Evolutionary conservation across 1,140 invertebrate species (phyloP), one percentile per base, ranked within the genome.

Genomic region (Eubasilissa regina): DNA sequence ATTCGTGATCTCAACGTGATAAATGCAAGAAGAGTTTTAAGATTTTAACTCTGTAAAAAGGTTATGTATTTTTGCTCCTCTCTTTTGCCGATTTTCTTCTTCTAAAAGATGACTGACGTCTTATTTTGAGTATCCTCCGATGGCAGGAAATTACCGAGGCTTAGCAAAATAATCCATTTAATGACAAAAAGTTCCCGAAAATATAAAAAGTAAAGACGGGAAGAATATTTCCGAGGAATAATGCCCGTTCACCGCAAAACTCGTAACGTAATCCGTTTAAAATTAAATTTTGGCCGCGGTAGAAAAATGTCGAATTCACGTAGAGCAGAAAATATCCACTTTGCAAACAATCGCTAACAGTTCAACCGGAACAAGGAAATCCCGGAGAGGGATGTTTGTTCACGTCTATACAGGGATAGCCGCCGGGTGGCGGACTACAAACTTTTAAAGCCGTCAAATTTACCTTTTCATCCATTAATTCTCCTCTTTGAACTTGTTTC

Each of bases 301-400:
- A 43, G 15, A 56, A 68, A 66, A 56, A 70, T 60, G 62, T 17
- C 58, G 48, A 70, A 77, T 70, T 78, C 66, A 66, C 60, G 45
- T 43, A 11, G 21, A 43, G 44, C 56, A 43, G 68, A 72, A 78
- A 78, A 78, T 78, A 78, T 60, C 77, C 55, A 73, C 55, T 78
- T 72, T 78, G 77, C 77, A 78, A 72, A 78, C 77, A 78, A 73
- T 78, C 44, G 68, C 77, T 43, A 73, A 21, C 64, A 13, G 68
- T 60, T 73, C 25, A 68, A 55, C 60, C 75, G 35, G 43, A 77
- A 66, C 10, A 62, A 19, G 19, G 64, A 47, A 58, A 78, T 78
- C 17, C 64, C 35, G 15, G 43, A 15, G 8, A 21, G 55, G 68
- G 44, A 47, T 48, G 68, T 78, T 78, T 72, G 47, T 44, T 60